Conservation (phyloP, 2,888 invertebrate species). For the Malthinus flaveolus region DNA sequence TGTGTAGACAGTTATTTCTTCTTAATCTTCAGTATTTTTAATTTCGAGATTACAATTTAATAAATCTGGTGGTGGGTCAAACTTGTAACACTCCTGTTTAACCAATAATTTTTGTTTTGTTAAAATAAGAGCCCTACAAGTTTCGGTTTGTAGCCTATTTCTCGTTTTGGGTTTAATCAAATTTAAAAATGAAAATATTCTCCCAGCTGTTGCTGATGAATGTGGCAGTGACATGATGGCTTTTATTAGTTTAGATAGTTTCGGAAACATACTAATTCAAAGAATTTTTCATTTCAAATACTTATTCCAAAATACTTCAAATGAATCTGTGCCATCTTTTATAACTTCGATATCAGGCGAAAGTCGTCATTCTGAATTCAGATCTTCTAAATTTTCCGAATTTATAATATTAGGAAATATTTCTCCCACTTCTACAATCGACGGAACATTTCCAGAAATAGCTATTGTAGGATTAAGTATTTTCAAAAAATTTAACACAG, state of each 20-base stretch:
- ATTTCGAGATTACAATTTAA: too few species aligned
- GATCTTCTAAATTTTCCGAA: not conserved
- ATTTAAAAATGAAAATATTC: not conserved
- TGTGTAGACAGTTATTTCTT: too few species aligned
- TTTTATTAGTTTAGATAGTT: not conserved
- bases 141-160: not conserved
- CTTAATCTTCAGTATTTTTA: too few species aligned
- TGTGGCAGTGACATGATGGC: not conserved
- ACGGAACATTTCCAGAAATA: not conserved
- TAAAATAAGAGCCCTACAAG: too few species aligned
- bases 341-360: not conserved
- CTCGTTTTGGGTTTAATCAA: not conserved
- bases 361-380: not conserved
- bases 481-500: not conserved
- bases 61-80: too few species aligned
- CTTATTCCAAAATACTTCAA: not conserved
- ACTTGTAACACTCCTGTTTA: too few species aligned
- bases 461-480: not conserved
- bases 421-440: not conserved
- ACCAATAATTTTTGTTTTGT: too few species aligned
- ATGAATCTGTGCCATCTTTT: not conserved
- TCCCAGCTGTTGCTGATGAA: not conserved
- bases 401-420: not conserved
- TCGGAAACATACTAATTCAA: not conserved
- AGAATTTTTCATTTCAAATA: not conserved